Base-by-base conservation (phyloP, 1,140 invertebrate species). In the Myzus persicae region DNA sequence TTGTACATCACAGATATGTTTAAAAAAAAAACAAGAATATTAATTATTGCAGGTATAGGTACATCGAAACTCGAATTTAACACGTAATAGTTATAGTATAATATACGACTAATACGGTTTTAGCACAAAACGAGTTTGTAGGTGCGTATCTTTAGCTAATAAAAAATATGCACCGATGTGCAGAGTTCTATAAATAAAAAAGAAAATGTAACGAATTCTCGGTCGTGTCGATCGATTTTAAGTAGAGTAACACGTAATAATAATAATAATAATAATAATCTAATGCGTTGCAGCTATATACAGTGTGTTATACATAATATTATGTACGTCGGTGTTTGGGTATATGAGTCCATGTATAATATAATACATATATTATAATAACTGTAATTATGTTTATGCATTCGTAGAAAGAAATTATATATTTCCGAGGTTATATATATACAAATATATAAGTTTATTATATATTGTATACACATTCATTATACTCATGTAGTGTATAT, bases 181-280 rank as follows among this genome's bases (percentile, higher is more conserved):
- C 59, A n/a, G 31, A 9, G 81, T 82, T 82, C 81, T 85, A 85
- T 85, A 85, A 85, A 85, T 85, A 85, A 85, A 42, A 42, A 42
- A 85, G 9, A n/a, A 85, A 42, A 85, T 40, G 14, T 42, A 85
- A 44, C 82, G 18, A 85, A 42, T 85, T 26, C 38, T 40, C 11
- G 36, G 82, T 85, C 26, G 9, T 26, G 82, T 85, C 82, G 40
- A 84, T 84, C 38, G 40, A 44, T 31, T 85, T 85, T 85, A 85
- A 85, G 38, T 82, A 40, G 20, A 36, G 36, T 40, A 82, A 82
- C 81, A 40, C 81, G 81, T 40, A 24, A 76, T 76, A 76, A n/a
- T 22, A 81, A 38, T 81, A 81, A 36, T 38, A 36, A 38, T 76
- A 81, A 81, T 81, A 36, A 40, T 40, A 40, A 24, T 82, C 22